A percentile compares a stretch with the other conserved stretches of the same genome.
phyloP scores from a whole-genome alignment of 2,113 vertebrate genomes.

The Nothobranchius furzeri region DNA sequence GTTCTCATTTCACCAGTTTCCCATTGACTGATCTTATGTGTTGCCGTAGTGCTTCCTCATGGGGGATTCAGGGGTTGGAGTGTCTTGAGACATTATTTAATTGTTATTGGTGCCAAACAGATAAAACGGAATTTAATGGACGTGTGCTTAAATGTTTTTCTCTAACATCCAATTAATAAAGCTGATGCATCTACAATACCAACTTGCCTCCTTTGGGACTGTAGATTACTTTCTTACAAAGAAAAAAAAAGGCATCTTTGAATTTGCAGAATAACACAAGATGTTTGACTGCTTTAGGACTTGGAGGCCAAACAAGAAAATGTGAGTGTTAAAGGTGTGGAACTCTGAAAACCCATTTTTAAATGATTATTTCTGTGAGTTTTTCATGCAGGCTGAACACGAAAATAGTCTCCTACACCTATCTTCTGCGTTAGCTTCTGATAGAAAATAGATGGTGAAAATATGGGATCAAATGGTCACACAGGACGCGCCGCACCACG shows the following conservation, averaged over 20 bases:
- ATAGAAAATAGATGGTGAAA: too few species aligned
- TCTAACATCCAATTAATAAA: slow-evolving; percentile 41
- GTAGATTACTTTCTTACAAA: slow-evolving; percentile 8
- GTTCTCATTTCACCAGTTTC: slow-evolving; percentile 54
- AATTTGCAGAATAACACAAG: background rate
- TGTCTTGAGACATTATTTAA: background rate
- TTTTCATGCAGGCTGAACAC: too few species aligned
- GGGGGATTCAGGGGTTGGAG: background rate
- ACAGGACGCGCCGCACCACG: too few species aligned
- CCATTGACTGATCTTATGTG: slow-evolving; percentile 48
- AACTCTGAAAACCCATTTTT: too few species aligned
- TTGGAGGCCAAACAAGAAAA: background rate
- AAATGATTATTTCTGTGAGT: too few species aligned
- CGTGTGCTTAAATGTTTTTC: slow-evolving; percentile 12
- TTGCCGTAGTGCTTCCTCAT: slow-evolving; percentile 4
- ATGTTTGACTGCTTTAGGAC: background rate
- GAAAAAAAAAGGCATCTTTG: slow-evolving; percentile 1
- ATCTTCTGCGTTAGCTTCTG: too few species aligned
- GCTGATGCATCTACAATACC: slow-evolving; percentile 37
- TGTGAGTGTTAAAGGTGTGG: too few species aligned
- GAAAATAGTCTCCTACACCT: too few species aligned
- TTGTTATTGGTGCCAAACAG: background rate
- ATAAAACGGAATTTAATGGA: background rate
- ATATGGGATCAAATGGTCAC: too few species aligned
- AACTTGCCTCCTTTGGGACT: slow-evolving; percentile 4